Evolutionary conservation across 2,113 vertebrate species (phyloP).

Genomic region (Mustela lutreola): DNA sequence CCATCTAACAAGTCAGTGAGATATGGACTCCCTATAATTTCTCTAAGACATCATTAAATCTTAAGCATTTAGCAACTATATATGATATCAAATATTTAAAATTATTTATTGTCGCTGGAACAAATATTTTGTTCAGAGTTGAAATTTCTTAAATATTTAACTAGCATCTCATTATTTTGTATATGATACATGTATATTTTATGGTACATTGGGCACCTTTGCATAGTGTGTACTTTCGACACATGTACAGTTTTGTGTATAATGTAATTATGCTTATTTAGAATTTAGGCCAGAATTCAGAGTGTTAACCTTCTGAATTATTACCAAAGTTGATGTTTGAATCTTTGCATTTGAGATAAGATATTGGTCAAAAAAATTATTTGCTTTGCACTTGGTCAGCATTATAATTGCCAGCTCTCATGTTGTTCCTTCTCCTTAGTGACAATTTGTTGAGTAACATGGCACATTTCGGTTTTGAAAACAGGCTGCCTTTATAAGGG

Average conservation of each 20-base stretch:
- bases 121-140: constrained; percentile 20
- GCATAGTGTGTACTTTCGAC: neutral
- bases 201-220: neutral
- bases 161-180: neutral
- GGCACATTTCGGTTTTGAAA: neutral
- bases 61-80: constrained; percentile 36
- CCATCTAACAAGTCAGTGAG: neutral
- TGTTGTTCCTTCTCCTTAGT: neutral
- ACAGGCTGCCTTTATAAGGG: neutral
- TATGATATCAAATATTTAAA: constrained; percentile 14
- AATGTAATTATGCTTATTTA: neutral
- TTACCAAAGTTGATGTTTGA: neutral
- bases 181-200: neutral
- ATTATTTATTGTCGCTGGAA: neutral
- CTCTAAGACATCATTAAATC: neutral
- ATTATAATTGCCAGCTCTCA: neutral
- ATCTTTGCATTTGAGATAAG: neutral
- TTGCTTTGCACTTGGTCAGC: neutral
- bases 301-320: neutral
- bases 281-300: neutral
- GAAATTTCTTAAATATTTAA: constrained; percentile 25
- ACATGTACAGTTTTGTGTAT: neutral
- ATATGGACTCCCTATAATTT: neutral
- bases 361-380: neutral
- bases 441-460: neutral